Evolutionary conservation across 1,140 invertebrate genomes (phyloP), one percentile per base, ranked within the genome.

Genomic region (Heliconius hermathena): DNA sequence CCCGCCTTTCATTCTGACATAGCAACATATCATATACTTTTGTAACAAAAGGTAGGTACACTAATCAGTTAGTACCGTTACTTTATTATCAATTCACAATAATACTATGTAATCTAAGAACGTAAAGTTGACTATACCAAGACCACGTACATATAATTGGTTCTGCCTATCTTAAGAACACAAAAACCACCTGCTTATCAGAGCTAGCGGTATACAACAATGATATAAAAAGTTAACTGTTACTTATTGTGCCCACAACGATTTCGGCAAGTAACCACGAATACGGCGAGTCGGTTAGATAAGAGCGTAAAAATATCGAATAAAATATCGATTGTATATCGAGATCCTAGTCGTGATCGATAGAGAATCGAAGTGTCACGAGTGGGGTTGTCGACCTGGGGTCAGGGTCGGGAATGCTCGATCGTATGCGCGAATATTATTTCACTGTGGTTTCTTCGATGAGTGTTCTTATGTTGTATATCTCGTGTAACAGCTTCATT

Each of bases 291-390:
- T 89, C 86, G 79, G 82, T 93, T 91, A 90, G 91, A 93, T 92
- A 93, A 92, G 85, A 86, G 83, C 82, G 90, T 86, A 90, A 93
- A 93, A 94, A 92, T 91, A 93, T 91, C 89, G 90, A 92, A 82
- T 85, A 85, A 89, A 89, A 83, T 89, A 89, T 88, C 87, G 87
- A 91, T 88, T 87, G 88, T 89, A 90, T 89, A 84, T 84, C 82
- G 83, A 90, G 91, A 92, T 93, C 86, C 83, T 81, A 85, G 92
- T 94, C 93, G 92, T 93, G 93, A 94, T 94, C 92, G 91, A 93
- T 93, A 90, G 90, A 89, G 88, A 89, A 92, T 91, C 91, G 89
- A 93, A 94, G 91, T 94, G 93, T 94, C 93, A 94, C 93, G 93
- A 85, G 88, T 89, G 86, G 86, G 91, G 87, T 93, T 87, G 81